Conservation (phyloP, 2,113 vertebrate species). For the Pundamilia nyererei region DNA sequence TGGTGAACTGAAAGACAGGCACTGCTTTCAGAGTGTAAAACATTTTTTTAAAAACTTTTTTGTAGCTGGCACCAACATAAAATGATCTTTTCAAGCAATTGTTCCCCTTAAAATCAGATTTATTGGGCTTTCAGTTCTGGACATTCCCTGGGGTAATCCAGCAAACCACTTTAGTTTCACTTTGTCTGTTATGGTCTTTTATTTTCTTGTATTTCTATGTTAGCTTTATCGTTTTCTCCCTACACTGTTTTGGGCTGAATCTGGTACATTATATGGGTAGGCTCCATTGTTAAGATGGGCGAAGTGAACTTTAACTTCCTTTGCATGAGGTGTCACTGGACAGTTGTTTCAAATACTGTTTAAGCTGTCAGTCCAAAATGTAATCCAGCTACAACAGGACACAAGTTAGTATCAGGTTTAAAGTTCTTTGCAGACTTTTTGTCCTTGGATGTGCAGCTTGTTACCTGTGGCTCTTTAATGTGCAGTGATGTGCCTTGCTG, state of each 20-base stretch:
- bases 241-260: background rate
- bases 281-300: background rate
- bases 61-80: background rate
- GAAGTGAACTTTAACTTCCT: background rate
- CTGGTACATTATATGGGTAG: background rate
- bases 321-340: background rate
- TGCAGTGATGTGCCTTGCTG: conserved; percentile 24
- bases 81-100: background rate
- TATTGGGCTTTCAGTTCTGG: background rate
- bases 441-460: background rate
- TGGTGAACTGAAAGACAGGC: background rate
- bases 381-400: background rate
- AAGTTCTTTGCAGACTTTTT: background rate
- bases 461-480: background rate
- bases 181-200: background rate
- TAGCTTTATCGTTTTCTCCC: background rate
- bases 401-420: background rate
- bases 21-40: background rate
- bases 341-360: background rate
- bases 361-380: background rate
- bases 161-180: background rate
- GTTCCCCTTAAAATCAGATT: background rate
- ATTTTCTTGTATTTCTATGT: background rate
- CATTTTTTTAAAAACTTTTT: background rate
- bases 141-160: background rate